phyloP scores from a whole-genome alignment of 1,140 invertebrate genomes.

The Oryzaephilus surinamensis region DNA sequence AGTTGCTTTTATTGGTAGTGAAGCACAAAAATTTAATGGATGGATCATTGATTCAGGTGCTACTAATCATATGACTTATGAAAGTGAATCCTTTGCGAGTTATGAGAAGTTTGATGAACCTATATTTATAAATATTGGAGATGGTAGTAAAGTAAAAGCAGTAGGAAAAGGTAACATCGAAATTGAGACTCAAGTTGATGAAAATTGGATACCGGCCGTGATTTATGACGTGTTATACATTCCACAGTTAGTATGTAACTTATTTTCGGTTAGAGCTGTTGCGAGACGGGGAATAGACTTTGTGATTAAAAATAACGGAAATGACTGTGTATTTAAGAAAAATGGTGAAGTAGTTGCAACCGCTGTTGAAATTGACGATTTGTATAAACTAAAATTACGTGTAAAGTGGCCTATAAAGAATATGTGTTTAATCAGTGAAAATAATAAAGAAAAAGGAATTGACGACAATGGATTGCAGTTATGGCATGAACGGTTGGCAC shows the following conservation, averaged over 20 bases:
- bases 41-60: not conserved
- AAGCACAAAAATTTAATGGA: not conserved
- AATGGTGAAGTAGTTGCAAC: too few relatives aligned
- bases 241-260: too few relatives aligned
- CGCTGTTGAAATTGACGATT: too few relatives aligned
- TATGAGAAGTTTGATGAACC: not conserved
- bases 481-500: slow-evolving; percentile 1
- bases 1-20: not conserved
- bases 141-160: not conserved
- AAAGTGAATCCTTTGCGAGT: not conserved
- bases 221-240: slow-evolving; percentile 1
- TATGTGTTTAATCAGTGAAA: slow-evolving; percentile 1
- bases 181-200: too few relatives aligned
- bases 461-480: slow-evolving; percentile 1
- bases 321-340: too few relatives aligned
- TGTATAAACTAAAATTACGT: too few relatives aligned
- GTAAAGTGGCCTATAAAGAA: too few relatives aligned
- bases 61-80: not conserved
- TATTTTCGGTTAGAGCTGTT: too few relatives aligned
- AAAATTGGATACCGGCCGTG: slow-evolving; percentile 1
- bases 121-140: not conserved
- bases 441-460: slow-evolving; percentile 2
- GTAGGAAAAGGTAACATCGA: too few relatives aligned
- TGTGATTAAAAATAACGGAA: too few relatives aligned
- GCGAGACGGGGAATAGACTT: too few relatives aligned